These are phyloP conservation scores for Oxycera nigricornis DNA, from an alignment of 2,888 invertebrate genomes.

Conservation along the genomic window DNA sequence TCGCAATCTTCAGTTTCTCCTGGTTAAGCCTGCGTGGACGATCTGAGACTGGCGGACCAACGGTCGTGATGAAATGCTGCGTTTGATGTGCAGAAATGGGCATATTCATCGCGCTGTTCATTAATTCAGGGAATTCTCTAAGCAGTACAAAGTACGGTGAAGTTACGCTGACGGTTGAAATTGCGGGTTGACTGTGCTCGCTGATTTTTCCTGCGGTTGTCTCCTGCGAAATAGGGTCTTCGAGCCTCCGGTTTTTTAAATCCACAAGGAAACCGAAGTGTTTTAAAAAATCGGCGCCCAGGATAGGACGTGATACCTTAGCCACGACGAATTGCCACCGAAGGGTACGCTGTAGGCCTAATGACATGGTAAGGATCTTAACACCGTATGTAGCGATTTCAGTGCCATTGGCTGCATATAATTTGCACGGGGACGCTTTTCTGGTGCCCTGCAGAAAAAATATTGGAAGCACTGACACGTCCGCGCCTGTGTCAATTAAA, in stretches of 20 bases:
- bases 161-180: neutral
- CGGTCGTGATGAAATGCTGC: constrained; percentile 36
- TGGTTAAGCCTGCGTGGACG: constrained; percentile 51
- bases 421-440: too few relatives aligned
- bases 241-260: constrained; percentile 9
- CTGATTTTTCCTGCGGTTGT: neutral
- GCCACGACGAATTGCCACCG: constrained; percentile 40
- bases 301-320: constrained; percentile 41
- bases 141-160: neutral
- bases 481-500: constrained; percentile 31
- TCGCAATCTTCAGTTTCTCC: constrained; percentile 43
- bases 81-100: neutral
- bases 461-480: too few relatives aligned
- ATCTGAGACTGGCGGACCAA: constrained; percentile 41
- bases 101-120: neutral
- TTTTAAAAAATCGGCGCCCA: constrained; percentile 42
- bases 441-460: too few relatives aligned
- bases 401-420: too few relatives aligned
- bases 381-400: constrained; percentile 27
- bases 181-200: neutral
- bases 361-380: constrained; percentile 18
- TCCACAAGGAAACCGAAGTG: constrained; percentile 41
- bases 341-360: constrained; percentile 43
- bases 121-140: neutral
- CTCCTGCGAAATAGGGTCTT: neutral